Conservation (phyloP, 2,888 invertebrate species). For the Tachina fera region DNA sequence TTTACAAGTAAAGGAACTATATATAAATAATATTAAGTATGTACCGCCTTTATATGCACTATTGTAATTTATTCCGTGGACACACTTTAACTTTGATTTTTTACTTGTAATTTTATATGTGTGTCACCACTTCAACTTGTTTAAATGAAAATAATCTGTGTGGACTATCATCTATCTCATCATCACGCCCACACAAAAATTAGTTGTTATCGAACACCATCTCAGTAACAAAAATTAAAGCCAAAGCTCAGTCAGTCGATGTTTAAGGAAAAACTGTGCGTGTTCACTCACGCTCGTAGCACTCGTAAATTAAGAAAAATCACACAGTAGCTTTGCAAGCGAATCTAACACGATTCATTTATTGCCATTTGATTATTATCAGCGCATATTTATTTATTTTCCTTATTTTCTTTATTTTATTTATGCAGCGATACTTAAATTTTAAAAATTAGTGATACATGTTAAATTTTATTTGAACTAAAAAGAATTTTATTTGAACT, state of each 20-base stretch:
- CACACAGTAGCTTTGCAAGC: constrained; percentile 31
- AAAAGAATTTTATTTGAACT: too few species aligned
- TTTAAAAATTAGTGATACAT: background rate
- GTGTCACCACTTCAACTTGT: constrained; percentile 19
- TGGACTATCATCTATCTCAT: constrained; percentile 42
- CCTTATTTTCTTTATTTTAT: background rate
- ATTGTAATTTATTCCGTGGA: background rate
- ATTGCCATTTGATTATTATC: constrained; percentile 34
- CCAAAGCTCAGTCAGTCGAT: constrained; percentile 7
- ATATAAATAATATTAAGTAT: too few species aligned
- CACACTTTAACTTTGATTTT: background rate
- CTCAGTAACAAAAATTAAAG: constrained; percentile 4
- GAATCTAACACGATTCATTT: background rate
- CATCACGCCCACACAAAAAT: constrained; percentile 57
- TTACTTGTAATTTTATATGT: background rate
- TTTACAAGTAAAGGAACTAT: too few species aligned
- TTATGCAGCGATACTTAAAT: background rate
- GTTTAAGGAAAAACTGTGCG: constrained; percentile 21
- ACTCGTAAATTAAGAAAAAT: background rate
- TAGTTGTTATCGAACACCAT: constrained; percentile 53
- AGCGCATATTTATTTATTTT: background rate
- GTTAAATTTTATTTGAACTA: too few species aligned
- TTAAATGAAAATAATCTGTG: constrained; percentile 29
- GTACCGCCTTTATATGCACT: too few species aligned
- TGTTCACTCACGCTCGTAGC: constrained; percentile 1